Percentiles rank a stretch among this genome's conserved stretches.
Evolutionary conservation across 2,797 vertebrate genomes (phyloP).

Genomic region (Linurgus olivaceus): DNA sequence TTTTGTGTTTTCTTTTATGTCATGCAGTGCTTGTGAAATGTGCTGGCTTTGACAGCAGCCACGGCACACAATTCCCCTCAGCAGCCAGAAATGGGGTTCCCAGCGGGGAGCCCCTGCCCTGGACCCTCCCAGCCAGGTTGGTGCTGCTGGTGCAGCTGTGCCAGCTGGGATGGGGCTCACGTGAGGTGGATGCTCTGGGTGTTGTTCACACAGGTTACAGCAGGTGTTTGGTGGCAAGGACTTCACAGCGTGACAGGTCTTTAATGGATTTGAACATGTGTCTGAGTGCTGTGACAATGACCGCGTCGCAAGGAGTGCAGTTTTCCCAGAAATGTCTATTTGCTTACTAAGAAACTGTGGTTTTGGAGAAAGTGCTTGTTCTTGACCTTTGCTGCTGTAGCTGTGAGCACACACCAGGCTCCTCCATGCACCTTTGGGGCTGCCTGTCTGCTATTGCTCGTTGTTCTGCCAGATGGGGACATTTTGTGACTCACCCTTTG

Average conservation of each 20-base stretch:
- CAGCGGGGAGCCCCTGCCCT: accelerated
- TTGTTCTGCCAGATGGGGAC: neutral
- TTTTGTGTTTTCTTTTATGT: neutral
- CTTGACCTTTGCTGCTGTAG: neutral
- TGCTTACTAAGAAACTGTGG: neutral
- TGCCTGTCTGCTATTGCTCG: neutral
- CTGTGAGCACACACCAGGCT: neutral
- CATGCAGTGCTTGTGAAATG: neutral
- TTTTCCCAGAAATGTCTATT: neutral
- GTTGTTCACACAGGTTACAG: neutral
- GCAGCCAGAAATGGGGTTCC: neutral
- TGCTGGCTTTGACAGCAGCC: neutral
- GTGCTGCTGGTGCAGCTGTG: neutral
- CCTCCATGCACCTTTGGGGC: neutral
- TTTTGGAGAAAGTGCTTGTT: neutral
- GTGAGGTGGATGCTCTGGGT: accelerated
- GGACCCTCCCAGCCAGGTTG: neutral
- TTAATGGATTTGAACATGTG: neutral
- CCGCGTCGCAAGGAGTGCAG: neutral
- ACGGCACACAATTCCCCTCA: neutral
- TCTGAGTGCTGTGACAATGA: neutral
- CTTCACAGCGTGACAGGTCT: neutral
- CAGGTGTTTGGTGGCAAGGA: neutral
- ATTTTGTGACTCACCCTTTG: neutral
- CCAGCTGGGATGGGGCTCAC: neutral